A percentile compares a stretch with the other conserved stretches of the same genome.
phyloP scores from a whole-genome alignment of 2,888 invertebrate genomes.

The Euzophera pinguis region DNA sequence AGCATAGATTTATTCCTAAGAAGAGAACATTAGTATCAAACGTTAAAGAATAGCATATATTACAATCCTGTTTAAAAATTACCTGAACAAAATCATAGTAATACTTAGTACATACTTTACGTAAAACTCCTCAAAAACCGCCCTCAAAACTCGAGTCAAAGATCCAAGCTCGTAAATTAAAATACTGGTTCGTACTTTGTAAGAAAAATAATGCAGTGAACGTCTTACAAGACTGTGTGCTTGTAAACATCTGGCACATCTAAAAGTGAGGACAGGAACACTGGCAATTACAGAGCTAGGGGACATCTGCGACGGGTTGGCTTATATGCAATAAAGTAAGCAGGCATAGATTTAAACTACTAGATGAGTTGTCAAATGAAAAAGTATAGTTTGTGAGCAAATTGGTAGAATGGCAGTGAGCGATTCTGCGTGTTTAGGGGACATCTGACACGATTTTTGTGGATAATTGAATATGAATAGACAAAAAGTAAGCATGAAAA shows the following conservation, averaged over 20 bases:
- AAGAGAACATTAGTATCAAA: no score
- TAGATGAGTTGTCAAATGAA: constrained; percentile 27
- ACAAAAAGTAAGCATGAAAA: no score
- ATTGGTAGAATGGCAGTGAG: background rate
- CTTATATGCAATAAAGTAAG: constrained; percentile 68
- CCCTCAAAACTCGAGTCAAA: constrained; percentile 3
- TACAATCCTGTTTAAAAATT: no score
- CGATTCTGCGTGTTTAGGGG: no score
- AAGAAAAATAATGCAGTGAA: constrained; percentile 31
- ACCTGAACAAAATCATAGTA: background rate
- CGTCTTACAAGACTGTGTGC: constrained; percentile 46
- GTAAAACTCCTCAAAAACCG: background rate
- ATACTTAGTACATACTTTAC: background rate
- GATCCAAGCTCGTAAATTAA: constrained; percentile 7
- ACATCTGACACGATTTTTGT: no score
- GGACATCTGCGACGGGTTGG: constrained; percentile 55
- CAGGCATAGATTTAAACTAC: constrained; percentile 25
- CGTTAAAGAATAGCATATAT: no score
- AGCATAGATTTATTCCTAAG: no score
- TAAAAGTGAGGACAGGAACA: constrained; percentile 54
- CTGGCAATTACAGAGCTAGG: constrained; percentile 59
- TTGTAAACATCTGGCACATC: constrained; percentile 67
- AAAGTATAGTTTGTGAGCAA: background rate
- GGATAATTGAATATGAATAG: no score
- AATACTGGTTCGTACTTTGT: constrained; percentile 11